Conservation (phyloP, 2,797 vertebrate species). For the Pterois miles region DNA sequence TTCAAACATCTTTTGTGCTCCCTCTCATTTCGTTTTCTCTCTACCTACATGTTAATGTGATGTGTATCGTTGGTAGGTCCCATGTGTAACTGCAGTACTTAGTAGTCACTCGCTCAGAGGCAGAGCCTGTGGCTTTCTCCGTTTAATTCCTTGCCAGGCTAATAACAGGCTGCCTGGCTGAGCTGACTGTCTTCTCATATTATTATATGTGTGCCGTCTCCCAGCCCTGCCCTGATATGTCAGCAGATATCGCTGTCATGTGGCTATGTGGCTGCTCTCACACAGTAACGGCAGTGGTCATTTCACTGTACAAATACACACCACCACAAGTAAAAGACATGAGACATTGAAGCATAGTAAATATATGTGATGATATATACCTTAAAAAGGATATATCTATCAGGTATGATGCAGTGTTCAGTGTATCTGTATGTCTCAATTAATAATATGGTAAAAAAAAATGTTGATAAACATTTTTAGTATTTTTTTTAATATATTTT, state of each 20-base stretch:
- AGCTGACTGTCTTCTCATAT: constrained; percentile 51
- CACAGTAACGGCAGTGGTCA: constrained; percentile 11
- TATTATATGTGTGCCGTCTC: constrained; percentile 52
- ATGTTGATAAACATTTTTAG: neutral
- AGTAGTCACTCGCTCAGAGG: constrained; percentile 10
- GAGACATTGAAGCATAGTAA: neutral
- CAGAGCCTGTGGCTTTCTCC: constrained; percentile 33
- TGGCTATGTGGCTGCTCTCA: constrained; percentile 45
- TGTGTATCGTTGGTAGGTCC: neutral
- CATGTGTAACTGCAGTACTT: constrained; percentile 11
- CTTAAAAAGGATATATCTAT: neutral
- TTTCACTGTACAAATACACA: constrained; percentile 12
- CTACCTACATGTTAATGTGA: neutral
- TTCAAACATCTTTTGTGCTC: neutral
- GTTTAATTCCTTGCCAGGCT: constrained; percentile 35
- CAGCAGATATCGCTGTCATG: constrained; percentile 62
- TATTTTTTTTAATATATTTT: neutral
- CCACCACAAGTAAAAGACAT: neutral
- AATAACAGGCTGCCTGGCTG: constrained; percentile 46
- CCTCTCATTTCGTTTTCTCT: neutral
- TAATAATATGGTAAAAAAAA: neutral
- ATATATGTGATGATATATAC: neutral
- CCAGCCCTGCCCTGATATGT: constrained; percentile 50
- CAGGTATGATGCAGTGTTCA: neutral
- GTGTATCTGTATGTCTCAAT: neutral